A percentile compares a stretch with the other conserved stretches of the same genome.
Conservation (phyloP, 2,797 vertebrate genomes). For the Novumbra hubbsi region DNA sequence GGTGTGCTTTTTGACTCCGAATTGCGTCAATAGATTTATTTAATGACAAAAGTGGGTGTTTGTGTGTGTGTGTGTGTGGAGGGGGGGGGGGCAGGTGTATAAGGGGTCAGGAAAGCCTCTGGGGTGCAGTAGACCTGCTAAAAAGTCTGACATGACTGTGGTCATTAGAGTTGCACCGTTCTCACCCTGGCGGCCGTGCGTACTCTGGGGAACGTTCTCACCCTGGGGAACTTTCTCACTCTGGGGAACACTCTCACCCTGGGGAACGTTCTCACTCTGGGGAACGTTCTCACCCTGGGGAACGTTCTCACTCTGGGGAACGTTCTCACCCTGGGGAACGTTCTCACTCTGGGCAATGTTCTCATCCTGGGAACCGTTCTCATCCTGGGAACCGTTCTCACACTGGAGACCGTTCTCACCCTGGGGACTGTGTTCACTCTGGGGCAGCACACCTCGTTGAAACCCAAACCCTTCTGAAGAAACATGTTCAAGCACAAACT, state of each 20-base stretch:
- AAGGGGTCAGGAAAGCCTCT: conserved; percentile 43
- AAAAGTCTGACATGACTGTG: conserved; percentile 62
- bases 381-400: conserved; percentile 51
- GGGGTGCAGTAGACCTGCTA: conserved; percentile 56
- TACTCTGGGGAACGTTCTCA: conserved; percentile 51
- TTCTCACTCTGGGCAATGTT: conserved; percentile 40
- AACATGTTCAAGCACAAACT: conserved; percentile 27
- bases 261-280: conserved; percentile 37
- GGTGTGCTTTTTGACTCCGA: no score
- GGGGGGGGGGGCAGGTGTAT: conserved; percentile 20
- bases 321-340: conserved; percentile 46
- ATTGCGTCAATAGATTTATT: no score
- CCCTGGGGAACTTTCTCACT: conserved; percentile 39
- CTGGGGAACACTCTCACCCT: conserved; percentile 49
- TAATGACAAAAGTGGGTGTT: conserved; percentile 44
- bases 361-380: conserved; percentile 43
- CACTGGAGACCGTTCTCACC: conserved; percentile 48
- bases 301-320: conserved; percentile 39
- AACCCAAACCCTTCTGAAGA: conserved; percentile 45
- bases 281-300: conserved; percentile 50
- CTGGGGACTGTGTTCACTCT: conserved; percentile 35
- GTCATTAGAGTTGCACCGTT: conserved; percentile 36
- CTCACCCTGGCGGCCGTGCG: conserved; percentile 43
- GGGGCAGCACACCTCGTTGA: conserved; percentile 47
- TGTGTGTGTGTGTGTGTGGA: conserved; percentile 25